Conservation (phyloP, 2,888 invertebrate species). For the Caenorhabditis japonica region DNA sequence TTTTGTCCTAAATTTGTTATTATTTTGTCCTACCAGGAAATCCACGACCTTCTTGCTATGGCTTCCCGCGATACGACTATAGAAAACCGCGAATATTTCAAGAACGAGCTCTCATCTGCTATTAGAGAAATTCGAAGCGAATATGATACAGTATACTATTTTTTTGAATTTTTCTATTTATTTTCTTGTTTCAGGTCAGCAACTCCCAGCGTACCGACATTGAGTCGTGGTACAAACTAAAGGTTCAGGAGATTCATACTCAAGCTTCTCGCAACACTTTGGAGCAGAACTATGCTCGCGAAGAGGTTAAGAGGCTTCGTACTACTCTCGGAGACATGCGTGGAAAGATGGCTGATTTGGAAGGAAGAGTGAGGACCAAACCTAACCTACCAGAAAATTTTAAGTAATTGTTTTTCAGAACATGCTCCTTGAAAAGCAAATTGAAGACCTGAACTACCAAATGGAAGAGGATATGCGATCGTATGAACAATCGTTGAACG, state of each 20-base stretch:
- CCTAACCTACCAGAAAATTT: too few species aligned
- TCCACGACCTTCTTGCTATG: slow-evolving; percentile 57
- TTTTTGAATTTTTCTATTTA: background rate
- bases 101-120: slow-evolving; percentile 80
- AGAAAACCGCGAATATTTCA: slow-evolving; percentile 81
- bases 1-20: background rate
- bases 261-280: slow-evolving; percentile 56
- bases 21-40: too few species aligned
- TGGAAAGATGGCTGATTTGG: slow-evolving; percentile 79
- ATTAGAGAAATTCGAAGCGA: slow-evolving; percentile 80
- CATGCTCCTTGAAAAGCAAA: slow-evolving; percentile 79
- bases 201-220: slow-evolving; percentile 79
- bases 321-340: slow-evolving; percentile 79
- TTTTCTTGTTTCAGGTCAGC: slow-evolving; percentile 72
- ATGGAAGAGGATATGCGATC: slow-evolving; percentile 78
- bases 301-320: slow-evolving; percentile 78
- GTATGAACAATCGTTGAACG: slow-evolving; percentile 78
- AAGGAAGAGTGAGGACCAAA: slow-evolving; percentile 79
- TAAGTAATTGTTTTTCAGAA: too few species aligned
- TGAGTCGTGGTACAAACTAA: slow-evolving; percentile 80
- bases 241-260: slow-evolving; percentile 80
- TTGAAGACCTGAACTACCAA: slow-evolving; percentile 79
- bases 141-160: slow-evolving; percentile 77
- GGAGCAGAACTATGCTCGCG: slow-evolving; percentile 60
- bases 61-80: slow-evolving; percentile 79